Evolutionary conservation across 2,797 vertebrate genomes (phyloP).

Genomic region (Chloroceryle amazona): DNA sequence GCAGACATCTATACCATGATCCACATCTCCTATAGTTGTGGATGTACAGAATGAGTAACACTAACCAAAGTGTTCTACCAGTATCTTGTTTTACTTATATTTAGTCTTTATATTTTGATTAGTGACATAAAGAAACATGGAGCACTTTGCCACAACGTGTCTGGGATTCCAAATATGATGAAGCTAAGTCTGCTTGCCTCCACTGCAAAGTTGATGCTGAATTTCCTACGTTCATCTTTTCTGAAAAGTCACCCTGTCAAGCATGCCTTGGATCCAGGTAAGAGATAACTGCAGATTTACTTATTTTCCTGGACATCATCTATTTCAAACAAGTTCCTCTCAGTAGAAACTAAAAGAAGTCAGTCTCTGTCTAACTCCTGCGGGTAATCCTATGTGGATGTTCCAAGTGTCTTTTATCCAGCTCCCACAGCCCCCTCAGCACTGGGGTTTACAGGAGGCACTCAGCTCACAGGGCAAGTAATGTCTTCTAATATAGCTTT

Average conservation of each 20-base stretch:
- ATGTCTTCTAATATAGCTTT: not conserved
- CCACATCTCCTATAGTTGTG: not conserved
- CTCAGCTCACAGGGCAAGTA: not conserved
- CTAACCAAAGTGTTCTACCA: not conserved
- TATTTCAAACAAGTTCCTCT: not conserved
- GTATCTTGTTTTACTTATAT: not conserved
- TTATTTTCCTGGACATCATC: not conserved
- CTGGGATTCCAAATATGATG: not conserved
- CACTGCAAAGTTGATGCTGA: not conserved
- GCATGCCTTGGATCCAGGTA: not conserved
- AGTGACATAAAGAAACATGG: not conserved
- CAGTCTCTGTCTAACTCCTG: not conserved
- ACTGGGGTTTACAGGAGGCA: rapidly evolving
- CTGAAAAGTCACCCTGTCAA: not conserved
- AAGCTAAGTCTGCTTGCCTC: not conserved
- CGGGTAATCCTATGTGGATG: not conserved
- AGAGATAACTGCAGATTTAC: not conserved
- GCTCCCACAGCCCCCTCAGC: rapidly evolving
- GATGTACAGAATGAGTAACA: not conserved
- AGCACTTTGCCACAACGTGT: not conserved
- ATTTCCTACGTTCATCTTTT: not conserved
- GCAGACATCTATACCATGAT: not conserved
- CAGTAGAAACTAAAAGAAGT: not conserved
- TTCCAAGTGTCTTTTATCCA: not conserved
- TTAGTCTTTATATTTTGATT: not conserved